A percentile compares a stretch with the other conserved stretches of the same genome.
Evolutionary conservation across 37 sponge, comb jelly and placozoan genomes (phyloP).

Genomic region (Spongia lamella): DNA sequence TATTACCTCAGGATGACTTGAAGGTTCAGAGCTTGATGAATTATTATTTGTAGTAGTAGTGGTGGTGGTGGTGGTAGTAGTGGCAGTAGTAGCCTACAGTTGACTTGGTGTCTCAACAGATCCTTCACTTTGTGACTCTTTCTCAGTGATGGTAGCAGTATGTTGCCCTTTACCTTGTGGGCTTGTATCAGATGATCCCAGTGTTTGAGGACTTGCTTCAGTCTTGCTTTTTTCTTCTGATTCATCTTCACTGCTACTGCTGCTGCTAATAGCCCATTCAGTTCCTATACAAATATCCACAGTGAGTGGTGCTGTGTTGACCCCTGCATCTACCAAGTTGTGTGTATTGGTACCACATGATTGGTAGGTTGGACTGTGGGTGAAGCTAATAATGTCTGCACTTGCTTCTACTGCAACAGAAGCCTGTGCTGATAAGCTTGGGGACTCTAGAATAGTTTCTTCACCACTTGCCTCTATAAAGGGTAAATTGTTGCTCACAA

Average conservation of each 20-base stretch:
- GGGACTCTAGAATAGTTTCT: not conserved
- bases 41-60: not conserved
- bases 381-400: not conserved
- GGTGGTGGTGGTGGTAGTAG: not conserved
- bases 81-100: not conserved
- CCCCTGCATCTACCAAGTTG: slow-evolving; percentile 10
- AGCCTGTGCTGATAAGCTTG: not conserved
- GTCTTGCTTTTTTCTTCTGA: not conserved
- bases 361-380: not conserved
- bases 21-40: not conserved
- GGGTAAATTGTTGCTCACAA: too few species aligned
- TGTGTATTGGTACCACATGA: slow-evolving; percentile 23
- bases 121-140: not conserved
- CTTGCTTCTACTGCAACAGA: not conserved
- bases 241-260: not conserved
- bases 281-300: slow-evolving; percentile 44
- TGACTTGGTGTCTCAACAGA: not conserved
- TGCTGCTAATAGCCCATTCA: slow-evolving; percentile 15
- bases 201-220: not conserved
- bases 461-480: not conserved
- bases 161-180: not conserved
- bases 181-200: not conserved
- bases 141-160: not conserved
- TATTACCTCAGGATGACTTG: not conserved
- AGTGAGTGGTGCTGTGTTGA: slow-evolving; percentile 33